phyloP scores from a whole-genome alignment of 1,140 invertebrate genomes.

The Camponotus floridanus region DNA sequence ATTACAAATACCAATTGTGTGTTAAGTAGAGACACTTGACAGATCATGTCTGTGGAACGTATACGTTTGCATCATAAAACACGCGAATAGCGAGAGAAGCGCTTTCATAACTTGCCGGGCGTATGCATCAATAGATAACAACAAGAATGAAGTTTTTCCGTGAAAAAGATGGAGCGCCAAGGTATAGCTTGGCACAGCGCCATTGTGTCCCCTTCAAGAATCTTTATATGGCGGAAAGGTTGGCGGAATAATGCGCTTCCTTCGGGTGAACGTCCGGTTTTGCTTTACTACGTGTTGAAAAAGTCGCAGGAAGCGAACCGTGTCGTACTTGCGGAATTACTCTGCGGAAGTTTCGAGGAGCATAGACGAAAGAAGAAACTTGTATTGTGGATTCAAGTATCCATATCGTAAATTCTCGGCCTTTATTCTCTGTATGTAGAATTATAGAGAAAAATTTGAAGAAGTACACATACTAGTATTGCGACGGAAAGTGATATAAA shows the following conservation, averaged over 20 bases:
- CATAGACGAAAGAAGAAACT: slow-evolving; percentile 24
- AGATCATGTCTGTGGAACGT: not conserved
- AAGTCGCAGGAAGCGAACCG: slow-evolving; percentile 69
- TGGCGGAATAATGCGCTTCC: slow-evolving; percentile 71
- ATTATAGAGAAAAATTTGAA: not conserved
- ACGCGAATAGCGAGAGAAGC: slow-evolving; percentile 14
- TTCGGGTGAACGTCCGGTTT: slow-evolving; percentile 61
- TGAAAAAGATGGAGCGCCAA: slow-evolving; percentile 64
- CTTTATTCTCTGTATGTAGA: not conserved
- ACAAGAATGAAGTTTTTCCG: slow-evolving; percentile 57
- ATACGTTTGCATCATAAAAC: slow-evolving; percentile 34
- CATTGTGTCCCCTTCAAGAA: slow-evolving; percentile 65
- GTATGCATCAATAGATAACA: slow-evolving; percentile 61
- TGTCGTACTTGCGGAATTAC: slow-evolving; percentile 45
- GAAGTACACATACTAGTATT: not conserved
- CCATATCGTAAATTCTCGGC: slow-evolving; percentile 16
- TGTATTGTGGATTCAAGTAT: slow-evolving; percentile 45
- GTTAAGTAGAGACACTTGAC: slow-evolving; percentile 19
- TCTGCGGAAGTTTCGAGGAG: slow-evolving; percentile 49
- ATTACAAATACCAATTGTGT: not conserved
- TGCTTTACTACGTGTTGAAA: slow-evolving; percentile 65
- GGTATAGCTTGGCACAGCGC: slow-evolving; percentile 65
- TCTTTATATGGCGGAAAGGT: slow-evolving; percentile 68
- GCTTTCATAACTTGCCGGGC: slow-evolving; percentile 49
- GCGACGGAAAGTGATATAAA: not conserved